phyloP scores from a whole-genome alignment of 2,113 vertebrate genomes.

The Tenebrosternarchus preto region DNA sequence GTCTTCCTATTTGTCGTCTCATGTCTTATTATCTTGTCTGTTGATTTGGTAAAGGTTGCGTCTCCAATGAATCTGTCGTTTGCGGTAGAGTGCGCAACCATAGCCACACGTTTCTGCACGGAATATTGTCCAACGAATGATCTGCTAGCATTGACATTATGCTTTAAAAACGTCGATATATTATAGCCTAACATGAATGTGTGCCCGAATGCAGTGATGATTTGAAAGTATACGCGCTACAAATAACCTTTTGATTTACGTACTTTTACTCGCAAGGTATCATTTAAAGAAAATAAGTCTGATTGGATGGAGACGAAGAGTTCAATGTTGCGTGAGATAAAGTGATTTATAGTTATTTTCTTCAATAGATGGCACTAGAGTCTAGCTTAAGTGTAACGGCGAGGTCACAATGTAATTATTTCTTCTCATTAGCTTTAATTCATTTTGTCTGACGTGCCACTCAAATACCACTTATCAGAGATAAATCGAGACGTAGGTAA shows the following conservation, averaged over 20 bases:
- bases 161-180: too few relatives aligned
- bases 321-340: constrained; percentile 32
- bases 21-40: too few relatives aligned
- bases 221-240: too few relatives aligned
- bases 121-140: too few relatives aligned
- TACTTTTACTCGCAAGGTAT: constrained; percentile 8
- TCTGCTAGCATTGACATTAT: too few relatives aligned
- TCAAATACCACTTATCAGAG: background rate
- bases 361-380: constrained; percentile 98
- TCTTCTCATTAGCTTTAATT: constrained; percentile 50
- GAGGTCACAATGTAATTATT: constrained; percentile 71
- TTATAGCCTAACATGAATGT: too few relatives aligned
- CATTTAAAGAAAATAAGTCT: background rate
- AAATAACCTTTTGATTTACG: background rate
- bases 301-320: background rate
- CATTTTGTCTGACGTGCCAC: constrained; percentile 28
- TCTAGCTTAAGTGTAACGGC: constrained; percentile 82
- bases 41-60: too few relatives aligned
- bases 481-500: background rate
- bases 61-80: too few relatives aligned
- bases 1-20: too few relatives aligned
- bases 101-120: too few relatives aligned
- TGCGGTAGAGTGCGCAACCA: too few relatives aligned
- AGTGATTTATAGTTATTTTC: constrained; percentile 69
- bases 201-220: too few relatives aligned